phyloP scores from a whole-genome alignment of 30 jellyfish, hydroid and myxozoan species.

The Turritopsis dohrnii region DNA sequence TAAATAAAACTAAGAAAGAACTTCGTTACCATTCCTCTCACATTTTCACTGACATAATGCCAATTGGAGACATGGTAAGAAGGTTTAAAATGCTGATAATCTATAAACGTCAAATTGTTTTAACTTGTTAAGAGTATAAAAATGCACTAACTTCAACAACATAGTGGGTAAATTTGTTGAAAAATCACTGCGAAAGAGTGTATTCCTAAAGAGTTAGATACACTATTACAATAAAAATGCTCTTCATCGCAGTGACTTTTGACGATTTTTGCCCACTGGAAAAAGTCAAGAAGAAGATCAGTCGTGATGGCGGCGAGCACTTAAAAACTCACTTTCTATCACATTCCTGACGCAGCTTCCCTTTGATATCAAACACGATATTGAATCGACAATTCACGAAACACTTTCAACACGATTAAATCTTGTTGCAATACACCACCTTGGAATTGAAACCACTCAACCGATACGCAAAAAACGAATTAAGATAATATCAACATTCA shows the following conservation, averaged over 20 bases:
- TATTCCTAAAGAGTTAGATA: too few relatives aligned
- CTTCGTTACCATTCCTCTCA: neutral
- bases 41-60: neutral
- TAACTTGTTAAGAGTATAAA: too few relatives aligned
- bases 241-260: too few relatives aligned
- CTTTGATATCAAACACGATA: neutral
- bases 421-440: neutral
- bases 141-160: too few relatives aligned
- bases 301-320: too few relatives aligned
- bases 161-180: too few relatives aligned
- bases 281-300: too few relatives aligned
- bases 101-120: neutral
- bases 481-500: too few relatives aligned
- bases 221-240: too few relatives aligned
- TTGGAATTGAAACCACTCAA: neutral
- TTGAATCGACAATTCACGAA: neutral
- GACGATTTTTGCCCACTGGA: too few relatives aligned
- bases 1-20: neutral
- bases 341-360: neutral
- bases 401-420: neutral
- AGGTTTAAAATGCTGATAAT: neutral
- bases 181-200: too few relatives aligned
- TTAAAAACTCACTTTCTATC: too few relatives aligned
- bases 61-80: neutral
- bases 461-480: neutral